Evolutionary conservation across 2,888 invertebrate species (phyloP).

Genomic region (Lycophotia porphyrea): DNA sequence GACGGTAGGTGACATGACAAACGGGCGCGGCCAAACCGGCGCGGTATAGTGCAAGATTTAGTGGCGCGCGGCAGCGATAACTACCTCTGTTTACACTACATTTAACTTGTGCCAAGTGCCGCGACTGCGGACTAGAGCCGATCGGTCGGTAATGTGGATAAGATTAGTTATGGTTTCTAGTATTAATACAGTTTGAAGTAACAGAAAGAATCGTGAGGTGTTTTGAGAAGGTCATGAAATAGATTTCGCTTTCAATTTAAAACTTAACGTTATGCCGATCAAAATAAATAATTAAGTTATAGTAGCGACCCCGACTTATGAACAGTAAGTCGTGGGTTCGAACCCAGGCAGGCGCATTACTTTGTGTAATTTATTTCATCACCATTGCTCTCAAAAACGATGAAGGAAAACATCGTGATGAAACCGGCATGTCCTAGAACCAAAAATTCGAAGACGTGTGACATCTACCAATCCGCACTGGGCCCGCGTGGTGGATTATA

Average conservation of each 20-base stretch:
- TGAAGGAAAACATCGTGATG: too few relatives aligned
- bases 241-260: neutral
- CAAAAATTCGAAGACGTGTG: too few relatives aligned
- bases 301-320: too few relatives aligned
- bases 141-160: constrained; percentile 70
- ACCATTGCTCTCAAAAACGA: too few relatives aligned
- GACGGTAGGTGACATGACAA: constrained; percentile 82
- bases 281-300: too few relatives aligned
- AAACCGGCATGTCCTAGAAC: too few relatives aligned
- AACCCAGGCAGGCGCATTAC: too few relatives aligned
- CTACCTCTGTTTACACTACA: constrained; percentile 88
- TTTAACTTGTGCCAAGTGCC: constrained; percentile 87
- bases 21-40: constrained; percentile 74
- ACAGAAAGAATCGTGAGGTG: constrained; percentile 4
- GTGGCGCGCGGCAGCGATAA: constrained; percentile 83
- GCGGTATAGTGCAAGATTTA: constrained; percentile 81
- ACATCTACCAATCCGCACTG: too few relatives aligned
- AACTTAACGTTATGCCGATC: neutral
- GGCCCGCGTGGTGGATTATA: too few relatives aligned
- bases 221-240: constrained; percentile 7
- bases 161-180: constrained; percentile 71
- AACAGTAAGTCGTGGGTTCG: too few relatives aligned
- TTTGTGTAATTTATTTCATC: too few relatives aligned
- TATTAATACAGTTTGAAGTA: constrained; percentile 59
- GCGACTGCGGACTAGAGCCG: constrained; percentile 72